Conservation (phyloP, 2,888 invertebrate genomes). For the Anoncus sp. region DNA sequence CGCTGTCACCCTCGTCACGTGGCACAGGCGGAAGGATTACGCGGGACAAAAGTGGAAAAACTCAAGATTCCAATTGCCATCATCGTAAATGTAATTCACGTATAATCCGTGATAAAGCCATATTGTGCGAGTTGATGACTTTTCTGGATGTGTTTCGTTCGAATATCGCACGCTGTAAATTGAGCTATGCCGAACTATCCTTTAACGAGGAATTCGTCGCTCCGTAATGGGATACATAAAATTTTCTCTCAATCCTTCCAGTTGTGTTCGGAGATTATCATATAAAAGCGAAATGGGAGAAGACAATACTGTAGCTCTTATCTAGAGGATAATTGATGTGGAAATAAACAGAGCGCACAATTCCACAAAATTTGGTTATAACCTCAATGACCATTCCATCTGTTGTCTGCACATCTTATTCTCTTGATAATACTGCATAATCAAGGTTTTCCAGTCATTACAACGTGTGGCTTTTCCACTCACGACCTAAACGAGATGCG, state of each 20-base stretch:
- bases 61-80: no score
- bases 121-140: no score
- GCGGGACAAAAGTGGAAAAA: slow-evolving; percentile 30
- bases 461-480: slow-evolving; percentile 25
- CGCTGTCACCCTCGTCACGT: slow-evolving; percentile 11
- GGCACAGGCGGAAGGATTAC: slow-evolving; percentile 1
- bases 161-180: no score
- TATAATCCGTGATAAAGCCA: no score
- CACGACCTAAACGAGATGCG: slow-evolving; percentile 16
- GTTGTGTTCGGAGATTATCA: no score
- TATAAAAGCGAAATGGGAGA: background rate
- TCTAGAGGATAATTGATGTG: background rate
- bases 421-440: slow-evolving; percentile 31
- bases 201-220: background rate
- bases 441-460: slow-evolving; percentile 34
- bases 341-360: background rate
- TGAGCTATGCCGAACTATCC: background rate
- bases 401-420: background rate
- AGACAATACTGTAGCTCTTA: background rate
- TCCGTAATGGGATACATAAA: no score
- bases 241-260: background rate
- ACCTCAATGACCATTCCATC: slow-evolving; percentile 15
- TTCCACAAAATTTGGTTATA: slow-evolving; percentile 1
- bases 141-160: no score
- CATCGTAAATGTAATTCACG: no score